These are phyloP conservation scores for Nothocercus nigrocapillus DNA, from an alignment of 2,113 vertebrate species.

Conservation along the genomic window DNA sequence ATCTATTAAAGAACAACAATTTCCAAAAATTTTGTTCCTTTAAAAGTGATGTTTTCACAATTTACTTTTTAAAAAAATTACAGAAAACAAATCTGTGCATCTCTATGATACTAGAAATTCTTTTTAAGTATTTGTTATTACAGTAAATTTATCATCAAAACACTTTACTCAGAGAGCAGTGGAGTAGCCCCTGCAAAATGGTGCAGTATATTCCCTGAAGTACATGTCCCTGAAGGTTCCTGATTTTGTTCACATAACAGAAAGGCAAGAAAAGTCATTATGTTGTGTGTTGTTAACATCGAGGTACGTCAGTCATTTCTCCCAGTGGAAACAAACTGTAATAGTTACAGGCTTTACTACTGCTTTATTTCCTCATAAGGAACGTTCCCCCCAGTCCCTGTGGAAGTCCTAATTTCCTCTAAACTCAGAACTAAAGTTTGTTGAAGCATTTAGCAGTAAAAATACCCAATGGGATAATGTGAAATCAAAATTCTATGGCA, in stretches of 20 bases:
- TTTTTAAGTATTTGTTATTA: neutral
- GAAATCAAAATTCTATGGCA: neutral
- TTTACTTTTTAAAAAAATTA: neutral
- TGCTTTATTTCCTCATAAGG: neutral
- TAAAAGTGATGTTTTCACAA: neutral
- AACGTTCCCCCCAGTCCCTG: neutral
- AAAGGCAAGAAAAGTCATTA: neutral
- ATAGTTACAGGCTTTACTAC: neutral
- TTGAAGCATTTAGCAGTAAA: neutral
- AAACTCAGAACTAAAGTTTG: neutral
- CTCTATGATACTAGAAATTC: neutral
- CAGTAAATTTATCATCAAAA: neutral
- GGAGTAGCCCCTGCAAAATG: accelerated
- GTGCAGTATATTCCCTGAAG: neutral
- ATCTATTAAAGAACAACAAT: neutral
- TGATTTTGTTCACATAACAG: neutral
- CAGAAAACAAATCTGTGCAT: neutral
- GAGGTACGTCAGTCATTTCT: neutral
- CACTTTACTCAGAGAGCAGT: neutral
- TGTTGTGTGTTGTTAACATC: neutral
- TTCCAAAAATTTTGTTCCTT: neutral
- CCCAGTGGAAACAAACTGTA: neutral
- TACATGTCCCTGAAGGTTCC: neutral
- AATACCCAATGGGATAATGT: neutral
- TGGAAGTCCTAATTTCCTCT: neutral